phyloP scores from a whole-genome alignment of 2,113 vertebrate species.

The Colinus virginianus region DNA sequence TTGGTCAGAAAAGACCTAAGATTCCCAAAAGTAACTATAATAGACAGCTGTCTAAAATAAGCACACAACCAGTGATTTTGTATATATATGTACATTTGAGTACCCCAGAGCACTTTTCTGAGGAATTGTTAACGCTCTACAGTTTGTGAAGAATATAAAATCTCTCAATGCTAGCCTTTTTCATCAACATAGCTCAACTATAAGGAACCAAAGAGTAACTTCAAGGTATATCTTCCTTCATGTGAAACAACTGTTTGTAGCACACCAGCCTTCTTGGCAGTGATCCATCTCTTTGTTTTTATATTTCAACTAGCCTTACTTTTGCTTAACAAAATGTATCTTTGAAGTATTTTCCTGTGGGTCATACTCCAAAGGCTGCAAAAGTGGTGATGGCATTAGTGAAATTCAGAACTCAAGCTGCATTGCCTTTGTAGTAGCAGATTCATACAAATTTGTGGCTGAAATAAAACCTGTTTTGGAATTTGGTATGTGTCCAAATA shows the following conservation, averaged over 20 bases:
- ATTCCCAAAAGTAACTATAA: background rate
- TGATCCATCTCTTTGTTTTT: background rate
- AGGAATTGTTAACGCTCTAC: background rate
- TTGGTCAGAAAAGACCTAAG: background rate
- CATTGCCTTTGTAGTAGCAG: background rate
- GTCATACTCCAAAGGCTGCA: background rate
- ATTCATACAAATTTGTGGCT: background rate
- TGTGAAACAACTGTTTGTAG: background rate
- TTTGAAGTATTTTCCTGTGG: background rate
- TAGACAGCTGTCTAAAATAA: background rate
- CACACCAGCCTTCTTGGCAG: background rate
- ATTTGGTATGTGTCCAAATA: background rate
- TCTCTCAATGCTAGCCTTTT: background rate
- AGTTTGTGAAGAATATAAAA: background rate
- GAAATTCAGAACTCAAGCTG: background rate
- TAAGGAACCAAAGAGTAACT: background rate
- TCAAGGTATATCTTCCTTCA: background rate
- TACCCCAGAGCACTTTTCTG: background rate
- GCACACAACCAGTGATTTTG: background rate
- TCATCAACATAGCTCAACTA: background rate
- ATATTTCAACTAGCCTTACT: background rate
- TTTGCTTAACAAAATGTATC: background rate
- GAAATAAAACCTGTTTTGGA: background rate
- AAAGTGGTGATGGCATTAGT: background rate
- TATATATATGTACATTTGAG: background rate